These are phyloP conservation scores for Plagodis pulveraria DNA, from an alignment of 2,888 invertebrate genomes.

Conservation along the genomic window DNA sequence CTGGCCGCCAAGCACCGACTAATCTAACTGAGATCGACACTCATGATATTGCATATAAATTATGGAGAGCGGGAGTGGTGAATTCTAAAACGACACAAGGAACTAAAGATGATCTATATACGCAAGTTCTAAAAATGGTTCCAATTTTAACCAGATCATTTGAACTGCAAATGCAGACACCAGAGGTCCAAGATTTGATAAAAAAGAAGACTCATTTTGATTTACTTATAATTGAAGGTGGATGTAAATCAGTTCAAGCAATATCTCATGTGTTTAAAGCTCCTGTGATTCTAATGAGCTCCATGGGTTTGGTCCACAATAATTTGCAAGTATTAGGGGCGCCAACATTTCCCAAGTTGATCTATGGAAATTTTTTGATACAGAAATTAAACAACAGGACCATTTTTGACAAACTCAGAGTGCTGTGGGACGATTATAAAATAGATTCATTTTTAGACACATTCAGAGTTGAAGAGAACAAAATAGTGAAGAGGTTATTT, in stretches of 20 bases:
- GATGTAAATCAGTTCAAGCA: constrained; percentile 49
- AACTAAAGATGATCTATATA: background rate
- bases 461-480: constrained; percentile 9
- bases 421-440: constrained; percentile 19
- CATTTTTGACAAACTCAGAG: constrained; percentile 19
- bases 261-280: constrained; percentile 63
- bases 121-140: constrained; percentile 2
- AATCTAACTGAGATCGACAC: constrained; percentile 41
- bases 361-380: constrained; percentile 45
- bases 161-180: constrained; percentile 5
- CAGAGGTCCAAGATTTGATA: constrained; percentile 18
- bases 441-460: constrained; percentile 13
- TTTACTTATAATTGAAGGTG: constrained; percentile 63
- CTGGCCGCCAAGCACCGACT: constrained; percentile 35
- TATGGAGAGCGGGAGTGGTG: constrained; percentile 2
- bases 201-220: constrained; percentile 57
- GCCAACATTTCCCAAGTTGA: constrained; percentile 54
- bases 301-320: constrained; percentile 49
- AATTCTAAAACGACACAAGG: background rate
- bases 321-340: constrained; percentile 58
- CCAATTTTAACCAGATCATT: constrained; percentile 1
- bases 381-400: constrained; percentile 23
- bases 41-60: constrained; percentile 16
- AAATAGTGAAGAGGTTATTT: constrained; percentile 36
- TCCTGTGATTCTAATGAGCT: constrained; percentile 65